Base-by-base conservation (phyloP, 2,797 vertebrate genomes). In the Diplodus sargus region DNA sequence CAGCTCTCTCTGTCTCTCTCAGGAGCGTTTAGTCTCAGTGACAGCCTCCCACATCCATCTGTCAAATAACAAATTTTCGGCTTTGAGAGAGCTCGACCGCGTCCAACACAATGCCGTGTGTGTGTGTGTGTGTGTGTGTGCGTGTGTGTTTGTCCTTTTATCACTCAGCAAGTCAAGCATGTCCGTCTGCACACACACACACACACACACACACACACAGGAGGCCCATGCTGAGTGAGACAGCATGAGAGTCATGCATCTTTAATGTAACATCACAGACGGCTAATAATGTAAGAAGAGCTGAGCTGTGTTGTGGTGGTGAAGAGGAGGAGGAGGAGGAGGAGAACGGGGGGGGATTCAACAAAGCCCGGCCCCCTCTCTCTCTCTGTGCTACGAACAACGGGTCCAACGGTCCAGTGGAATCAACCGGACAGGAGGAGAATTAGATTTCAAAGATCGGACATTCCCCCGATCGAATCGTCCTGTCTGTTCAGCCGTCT, bases 31-130 rank as follows among this genome's bases (percentile, higher is more conserved):
- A 90, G 92, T 92, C 93, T 93, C 89, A 67, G 91, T 92, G 91
- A 93, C 92, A 93, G 81, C 92, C 95, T 93, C 95, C 95, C 94
- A 96, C 95, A 85, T 92, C 93, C 94, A 95, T 95, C 95, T 95
- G 95, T 94, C 94, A 93, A 90, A 93, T 85, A 84, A 88, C 87
- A 91, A 89, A 91, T 90, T 91, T 90, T 39, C 70, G 84, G 88
- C 90, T 89, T 82, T 70, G 84, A 80, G 87, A 85, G 86, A 83
- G 78, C 87, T 90, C 67, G 66, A 82, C 84, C 82, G 45, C 88
- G 80, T 90, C 90, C 87, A 73, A 39, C 92, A 93, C 84, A 72
- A 82, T 83, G 75, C 74, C 79, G 28, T 51, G 78, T 15, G n/a
- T 72, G 60, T 58, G 47, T 63, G 58, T 23, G 30, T 39, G 56